Base-by-base conservation (phyloP, 2,113 vertebrate genomes). In the Tragelaphus imberbis region DNA sequence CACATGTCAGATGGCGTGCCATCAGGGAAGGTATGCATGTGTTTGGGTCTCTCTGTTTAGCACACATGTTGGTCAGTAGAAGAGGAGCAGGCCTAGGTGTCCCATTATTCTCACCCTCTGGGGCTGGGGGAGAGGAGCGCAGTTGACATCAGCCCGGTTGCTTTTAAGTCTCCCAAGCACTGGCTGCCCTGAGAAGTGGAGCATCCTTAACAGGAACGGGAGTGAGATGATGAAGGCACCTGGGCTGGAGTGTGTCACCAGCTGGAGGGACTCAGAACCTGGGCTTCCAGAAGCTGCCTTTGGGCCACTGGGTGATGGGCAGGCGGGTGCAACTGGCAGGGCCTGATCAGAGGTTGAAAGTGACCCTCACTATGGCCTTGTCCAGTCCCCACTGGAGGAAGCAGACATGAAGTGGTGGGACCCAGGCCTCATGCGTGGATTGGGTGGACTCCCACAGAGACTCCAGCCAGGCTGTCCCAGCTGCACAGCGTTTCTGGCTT, bases 1-100 rank as follows among this genome's bases (percentile, higher is more conserved):
- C 33, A 0, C 25, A 5, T 5, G 44, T 36, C 49, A 25, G 33
- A 9, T 3, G 11, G 30, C 0, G 0, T 6, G 9, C 28, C 63
- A 53, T 27, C 8, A 6, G 44, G 56, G 82, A 71, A 79, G 84
- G 28, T 15, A 11, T 36, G 0, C 1, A 6, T 49, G 23, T 19
- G 12, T 19, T 49, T 4, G 3, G 36, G 44, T 51, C 36, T 65
- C 63, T 94, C 84, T 49, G 36, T 49, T 94, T 65, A 6, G 17
- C 21, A 49, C 13, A 40, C 11, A 7, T 49, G 13, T n/a, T 79
- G 16, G 2, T 30, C 17, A 1, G 14, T 5, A 51, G 75, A 56
- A 63, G 63, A 51, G 4, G 12, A 61, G 13, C 21, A 80, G 40
- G 47, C 21, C 7, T 49, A 53, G 44, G 68, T 0, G 6, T 63